phyloP scores from a whole-genome alignment of 2,888 invertebrate species.

The Xylota segnis region DNA sequence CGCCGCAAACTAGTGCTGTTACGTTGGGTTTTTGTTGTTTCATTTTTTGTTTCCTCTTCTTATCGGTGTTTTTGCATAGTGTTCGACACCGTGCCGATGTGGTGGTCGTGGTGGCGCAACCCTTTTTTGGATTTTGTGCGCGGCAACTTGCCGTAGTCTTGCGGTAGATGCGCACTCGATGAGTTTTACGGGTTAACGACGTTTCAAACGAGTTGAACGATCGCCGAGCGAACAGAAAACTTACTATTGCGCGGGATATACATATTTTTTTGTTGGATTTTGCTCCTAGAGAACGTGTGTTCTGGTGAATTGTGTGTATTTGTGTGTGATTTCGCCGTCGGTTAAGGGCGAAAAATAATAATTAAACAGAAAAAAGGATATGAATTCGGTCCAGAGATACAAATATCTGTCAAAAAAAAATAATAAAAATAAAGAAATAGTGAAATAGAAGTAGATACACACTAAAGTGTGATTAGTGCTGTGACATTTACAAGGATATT shows the following conservation, averaged over 20 bases:
- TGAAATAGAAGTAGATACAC: too few species aligned
- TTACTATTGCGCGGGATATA: slow-evolving; percentile 48
- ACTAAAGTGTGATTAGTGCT: slow-evolving; percentile 38
- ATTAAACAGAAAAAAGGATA: slow-evolving; percentile 27
- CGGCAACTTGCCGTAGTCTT: slow-evolving; percentile 72
- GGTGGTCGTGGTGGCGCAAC: slow-evolving; percentile 69
- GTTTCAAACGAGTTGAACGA: slow-evolving; percentile 58
- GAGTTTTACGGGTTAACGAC: slow-evolving; percentile 70
- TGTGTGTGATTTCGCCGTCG: slow-evolving; percentile 62
- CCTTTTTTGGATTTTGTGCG: slow-evolving; percentile 72
- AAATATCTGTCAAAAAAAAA: background rate
- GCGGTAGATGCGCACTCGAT: slow-evolving; percentile 74
- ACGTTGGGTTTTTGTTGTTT: slow-evolving; percentile 16
- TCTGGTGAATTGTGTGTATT: slow-evolving; percentile 36
- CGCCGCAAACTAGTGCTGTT: slow-evolving; percentile 49
- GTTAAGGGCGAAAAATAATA: slow-evolving; percentile 37
- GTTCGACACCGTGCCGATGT: slow-evolving; percentile 26
- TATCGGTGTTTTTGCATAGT: slow-evolving; percentile 42
- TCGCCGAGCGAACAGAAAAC: slow-evolving; percentile 45
- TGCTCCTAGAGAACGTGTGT: slow-evolving; percentile 4
- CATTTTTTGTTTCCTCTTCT: slow-evolving; percentile 25
- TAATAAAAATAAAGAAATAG: slow-evolving; percentile 13
- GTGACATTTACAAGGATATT: slow-evolving; percentile 63
- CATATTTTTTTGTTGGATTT: background rate
- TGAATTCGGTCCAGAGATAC: background rate